Percentiles rank a stretch among this genome's conserved stretches.
Evolutionary conservation across 2,888 invertebrate genomes (phyloP).

Genomic region (Andrena minutula): DNA sequence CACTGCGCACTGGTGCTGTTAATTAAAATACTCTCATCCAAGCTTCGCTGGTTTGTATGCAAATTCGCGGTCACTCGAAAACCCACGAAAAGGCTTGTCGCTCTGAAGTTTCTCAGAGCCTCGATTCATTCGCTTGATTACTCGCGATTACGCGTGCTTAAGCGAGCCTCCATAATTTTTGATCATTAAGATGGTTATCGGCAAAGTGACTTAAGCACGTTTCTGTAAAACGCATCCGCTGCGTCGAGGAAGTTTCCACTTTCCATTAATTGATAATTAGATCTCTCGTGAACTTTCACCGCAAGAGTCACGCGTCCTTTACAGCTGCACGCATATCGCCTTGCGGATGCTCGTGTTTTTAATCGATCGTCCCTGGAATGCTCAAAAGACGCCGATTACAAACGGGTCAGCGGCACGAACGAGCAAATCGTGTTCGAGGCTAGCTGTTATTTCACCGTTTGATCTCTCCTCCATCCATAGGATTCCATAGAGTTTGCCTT

Average conservation of each 20-base stretch:
- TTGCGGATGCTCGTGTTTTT: background rate
- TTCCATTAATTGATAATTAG: constrained; percentile 28
- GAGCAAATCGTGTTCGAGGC: constrained; percentile 2
- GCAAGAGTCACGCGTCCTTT: background rate
- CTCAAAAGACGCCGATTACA: background rate
- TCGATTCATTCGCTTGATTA: constrained; percentile 10
- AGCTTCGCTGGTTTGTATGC: constrained; percentile 14
- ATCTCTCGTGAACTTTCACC: constrained; percentile 27
- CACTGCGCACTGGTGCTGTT: background rate
- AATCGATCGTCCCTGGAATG: background rate
- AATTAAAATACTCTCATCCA: constrained; percentile 25
- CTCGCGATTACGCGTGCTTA: background rate
- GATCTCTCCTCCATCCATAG: constrained; percentile 11
- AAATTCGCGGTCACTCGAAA: constrained; percentile 5
- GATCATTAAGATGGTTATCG: constrained; percentile 12
- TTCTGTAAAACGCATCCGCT: background rate
- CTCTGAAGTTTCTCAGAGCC: background rate
- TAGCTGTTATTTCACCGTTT: constrained; percentile 24
- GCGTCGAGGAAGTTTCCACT: constrained; percentile 8
- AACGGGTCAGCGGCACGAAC: background rate
- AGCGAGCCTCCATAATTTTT: background rate
- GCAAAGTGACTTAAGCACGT: background rate
- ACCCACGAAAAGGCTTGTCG: background rate
- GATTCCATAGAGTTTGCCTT: constrained; percentile 27
- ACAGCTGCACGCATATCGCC: constrained; percentile 1